Evolutionary conservation across 2,888 invertebrate genomes (phyloP), one percentile per base, ranked within the genome.

Genomic region (Tenthredo scrophulariae): DNA sequence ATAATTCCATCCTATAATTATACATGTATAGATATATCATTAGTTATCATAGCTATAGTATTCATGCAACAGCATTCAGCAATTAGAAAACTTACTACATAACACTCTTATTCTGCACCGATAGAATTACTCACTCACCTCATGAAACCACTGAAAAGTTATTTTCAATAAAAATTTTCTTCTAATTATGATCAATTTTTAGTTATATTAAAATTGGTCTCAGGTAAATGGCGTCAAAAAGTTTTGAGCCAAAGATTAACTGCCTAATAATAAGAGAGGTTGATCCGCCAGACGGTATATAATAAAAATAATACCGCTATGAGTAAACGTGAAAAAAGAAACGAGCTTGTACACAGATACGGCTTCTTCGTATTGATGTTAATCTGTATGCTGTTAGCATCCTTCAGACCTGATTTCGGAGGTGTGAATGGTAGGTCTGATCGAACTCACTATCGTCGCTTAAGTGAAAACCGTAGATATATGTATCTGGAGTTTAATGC

Each of bases 301-400:
- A 22, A 84, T 80, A 85, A 26, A 84, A 70, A 26, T n/a, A 18
- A 75, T 75, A 46, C 22, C 43, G 43, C 58, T 75, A 67, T 80
- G 72, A 86, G 86, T 46, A 86, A 87, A 13, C 46, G 46, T 2
- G 67, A 83, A 87, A 85, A 87, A 85, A 74, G 85, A 13, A 58
- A 75, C 9, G 85, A 89, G 40, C 82, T 91, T 79, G 84, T 92
- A 84, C 85, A 89, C 82, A 89, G 90, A 85, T 93, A 92, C 85
- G 90, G 91, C 86, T 93, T 92, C 86, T 92, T 93, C 84, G 86
- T 91, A 79, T 88, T 90, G 82, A 91, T 93, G 91, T 89, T 93
- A 58, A 75, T 88, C 33, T 93, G 92, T 86, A 92, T 92, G 91
- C 85, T 92, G 72, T 85, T 92, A 84, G 93, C 93, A 40, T 92